Percentiles rank a stretch among this genome's conserved stretches.
Evolutionary conservation across 2,113 vertebrate species (phyloP).

Genomic region (Hydropotes inermis): DNA sequence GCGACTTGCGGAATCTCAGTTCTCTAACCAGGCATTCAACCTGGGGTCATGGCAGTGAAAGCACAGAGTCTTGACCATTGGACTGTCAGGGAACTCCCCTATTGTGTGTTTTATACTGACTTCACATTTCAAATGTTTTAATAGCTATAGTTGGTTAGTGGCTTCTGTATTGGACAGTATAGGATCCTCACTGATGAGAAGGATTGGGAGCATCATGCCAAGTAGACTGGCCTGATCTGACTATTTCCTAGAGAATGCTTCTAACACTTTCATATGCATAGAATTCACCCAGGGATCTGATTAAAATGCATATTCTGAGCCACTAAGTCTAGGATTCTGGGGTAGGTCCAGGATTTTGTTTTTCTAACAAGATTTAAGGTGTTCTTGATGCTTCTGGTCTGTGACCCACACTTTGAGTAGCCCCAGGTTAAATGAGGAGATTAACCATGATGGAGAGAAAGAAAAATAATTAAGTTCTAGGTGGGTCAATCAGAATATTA

Average conservation of each 20-base stretch:
- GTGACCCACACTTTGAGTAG: not conserved
- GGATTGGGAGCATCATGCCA: not conserved
- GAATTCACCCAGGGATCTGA: not conserved
- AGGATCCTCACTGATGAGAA: not conserved
- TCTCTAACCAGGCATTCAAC: not conserved
- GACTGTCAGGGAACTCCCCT: not conserved
- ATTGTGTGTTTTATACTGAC: not conserved
- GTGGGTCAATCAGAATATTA: not conserved
- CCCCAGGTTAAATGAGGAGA: not conserved
- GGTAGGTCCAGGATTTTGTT: not conserved
- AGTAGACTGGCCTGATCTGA: not conserved
- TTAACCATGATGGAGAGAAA: not conserved
- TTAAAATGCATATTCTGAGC: not conserved
- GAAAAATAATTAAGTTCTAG: not conserved
- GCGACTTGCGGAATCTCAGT: accelerated
- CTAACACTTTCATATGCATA: not conserved
- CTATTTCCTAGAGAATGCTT: not conserved
- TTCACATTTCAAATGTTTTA: not conserved
- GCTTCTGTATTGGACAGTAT: not conserved
- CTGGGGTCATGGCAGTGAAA: not conserved
- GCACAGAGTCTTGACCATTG: not conserved
- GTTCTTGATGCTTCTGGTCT: not conserved
- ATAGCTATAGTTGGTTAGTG: not conserved
- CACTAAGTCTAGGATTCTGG: not conserved
- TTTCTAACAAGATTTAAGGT: not conserved